Evolutionary conservation across 2,888 invertebrate genomes (phyloP).

Genomic region (Metallyticus violacea): DNA sequence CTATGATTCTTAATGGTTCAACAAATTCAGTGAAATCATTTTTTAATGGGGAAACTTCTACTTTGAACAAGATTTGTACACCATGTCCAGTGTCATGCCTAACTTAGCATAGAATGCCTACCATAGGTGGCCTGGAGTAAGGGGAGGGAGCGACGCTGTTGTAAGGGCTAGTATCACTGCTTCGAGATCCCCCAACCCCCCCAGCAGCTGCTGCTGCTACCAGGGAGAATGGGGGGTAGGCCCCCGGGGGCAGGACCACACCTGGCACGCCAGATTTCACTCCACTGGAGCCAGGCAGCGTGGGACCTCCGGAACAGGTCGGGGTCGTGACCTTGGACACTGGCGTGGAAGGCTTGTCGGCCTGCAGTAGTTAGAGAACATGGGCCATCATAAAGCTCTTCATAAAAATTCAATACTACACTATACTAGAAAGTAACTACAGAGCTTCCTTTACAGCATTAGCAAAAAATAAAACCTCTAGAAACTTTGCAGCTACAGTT

Average conservation of each 20-base stretch:
- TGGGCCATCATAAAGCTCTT: background rate
- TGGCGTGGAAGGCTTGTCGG: slow-evolving; percentile 52
- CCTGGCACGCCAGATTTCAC: slow-evolving; percentile 28
- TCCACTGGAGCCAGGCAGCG: slow-evolving; percentile 34
- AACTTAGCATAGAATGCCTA: slow-evolving; percentile 8
- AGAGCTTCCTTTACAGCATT: too few relatives aligned
- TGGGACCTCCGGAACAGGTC: slow-evolving; percentile 41
- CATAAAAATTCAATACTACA: background rate
- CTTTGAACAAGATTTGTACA: background rate
- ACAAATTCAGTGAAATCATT: too few relatives aligned
- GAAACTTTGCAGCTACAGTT: too few relatives aligned
- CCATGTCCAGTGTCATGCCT: background rate
- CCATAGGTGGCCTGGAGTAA: slow-evolving; percentile 46
- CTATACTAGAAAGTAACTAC: background rate
- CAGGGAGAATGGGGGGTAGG: slow-evolving; percentile 33
- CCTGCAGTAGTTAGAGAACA: slow-evolving; percentile 38
- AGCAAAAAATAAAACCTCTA: too few relatives aligned
- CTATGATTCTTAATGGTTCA: too few relatives aligned
- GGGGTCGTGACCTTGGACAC: slow-evolving; percentile 53
- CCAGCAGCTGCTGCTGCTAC: slow-evolving; percentile 25
- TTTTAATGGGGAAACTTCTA: too few relatives aligned
- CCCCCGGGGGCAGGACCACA: slow-evolving; percentile 38
- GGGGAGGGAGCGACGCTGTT: slow-evolving; percentile 46
- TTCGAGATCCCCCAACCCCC: slow-evolving; percentile 33
- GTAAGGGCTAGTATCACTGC: slow-evolving; percentile 46